Base-by-base conservation (phyloP, 23 tunicate genomes). In the Phallusia fumigata region DNA sequence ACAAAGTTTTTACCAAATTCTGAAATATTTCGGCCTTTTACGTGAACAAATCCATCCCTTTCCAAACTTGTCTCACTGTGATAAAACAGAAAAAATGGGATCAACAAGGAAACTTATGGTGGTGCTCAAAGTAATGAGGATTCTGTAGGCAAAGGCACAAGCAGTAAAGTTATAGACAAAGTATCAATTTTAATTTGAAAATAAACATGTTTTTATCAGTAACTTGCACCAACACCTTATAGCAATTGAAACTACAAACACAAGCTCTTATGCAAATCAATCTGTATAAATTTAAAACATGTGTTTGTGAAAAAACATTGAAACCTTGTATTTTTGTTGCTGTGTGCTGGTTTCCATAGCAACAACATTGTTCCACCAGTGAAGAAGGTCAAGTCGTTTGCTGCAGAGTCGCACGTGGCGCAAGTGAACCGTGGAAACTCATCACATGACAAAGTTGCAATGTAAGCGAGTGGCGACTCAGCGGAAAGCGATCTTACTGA, bases 351-450 rank as follows among this genome's bases (percentile, higher is more conserved):
- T 45, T 22, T 73, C 96, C 96, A 91, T 10, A 83, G 36, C 0
- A 87, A 53, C 49, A 91, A 76, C 53, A 78, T 83, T 22, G 52
- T 53, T 19, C 96, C 96, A 33, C 91, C 96, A 33, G 96, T 83
- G 33, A 87, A 85, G 73, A 91, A 79, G 31, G 12, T 35, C 13
- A 18, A 74, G 5, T 32, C 52, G 6, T 5, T 13, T 15, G 65
- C 5, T 18, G 65, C 5, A 2, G 36, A 12, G 30, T 83, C 78
- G 36, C 52, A 45, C 19, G 52, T 36, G 1, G 84, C 33, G 52
- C 90, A 81, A 31, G 79, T 31, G 50, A 91, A 31, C 40, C 96
- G 49, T 18, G 91, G 85, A 32, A 87, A 64, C 12, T 80, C 72
- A 8, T 36, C 52, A 65, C 87, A 83, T 65, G 75, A 30, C 21